A percentile compares a stretch with the other conserved stretches of the same genome.
phyloP scores from a whole-genome alignment of 2,888 invertebrate genomes.

The Drosophila emarginata region DNA sequence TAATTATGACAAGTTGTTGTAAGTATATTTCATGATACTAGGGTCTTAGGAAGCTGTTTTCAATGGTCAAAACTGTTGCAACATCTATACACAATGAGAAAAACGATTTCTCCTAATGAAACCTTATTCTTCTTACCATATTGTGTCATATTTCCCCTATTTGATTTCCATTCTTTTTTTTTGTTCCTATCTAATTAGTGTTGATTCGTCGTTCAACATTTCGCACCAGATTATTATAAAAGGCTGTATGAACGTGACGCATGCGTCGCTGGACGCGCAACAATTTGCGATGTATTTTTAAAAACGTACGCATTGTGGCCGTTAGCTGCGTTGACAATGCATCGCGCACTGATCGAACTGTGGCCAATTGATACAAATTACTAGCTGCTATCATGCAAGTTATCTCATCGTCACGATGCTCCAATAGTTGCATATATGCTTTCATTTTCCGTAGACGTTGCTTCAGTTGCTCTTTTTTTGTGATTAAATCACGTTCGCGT shows the following conservation, averaged over 20 bases:
- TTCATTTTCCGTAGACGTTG: conserved; percentile 41
- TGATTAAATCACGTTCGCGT: conserved; percentile 48
- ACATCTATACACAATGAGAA: conserved; percentile 18
- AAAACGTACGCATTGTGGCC: conserved; percentile 34
- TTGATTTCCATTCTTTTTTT: not conserved
- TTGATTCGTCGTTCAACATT: conserved; percentile 5
- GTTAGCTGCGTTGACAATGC: conserved; percentile 24
- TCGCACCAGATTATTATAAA: conserved; percentile 37
- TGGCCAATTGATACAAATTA: conserved; percentile 57
- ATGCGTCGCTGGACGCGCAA: conserved; percentile 49
- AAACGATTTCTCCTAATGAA: not conserved
- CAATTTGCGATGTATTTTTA: conserved; percentile 51
- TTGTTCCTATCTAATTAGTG: not conserved
- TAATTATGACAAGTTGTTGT: conserved; percentile 57
- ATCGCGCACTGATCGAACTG: conserved; percentile 50
- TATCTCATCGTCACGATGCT: conserved; percentile 46
- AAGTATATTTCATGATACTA: conserved; percentile 38
- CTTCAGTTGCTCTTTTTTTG: conserved; percentile 50
- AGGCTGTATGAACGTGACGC: conserved; percentile 32
- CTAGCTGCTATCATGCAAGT: conserved; percentile 48
- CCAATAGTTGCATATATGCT: conserved; percentile 42
- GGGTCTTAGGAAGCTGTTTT: conserved; percentile 22
- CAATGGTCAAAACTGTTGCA: not conserved
- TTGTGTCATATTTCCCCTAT: not conserved
- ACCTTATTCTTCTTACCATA: not conserved